Percentiles rank a stretch among this genome's conserved stretches.
Evolutionary conservation across 2,888 invertebrate species (phyloP).

Genomic region (Halictus ligatus): DNA sequence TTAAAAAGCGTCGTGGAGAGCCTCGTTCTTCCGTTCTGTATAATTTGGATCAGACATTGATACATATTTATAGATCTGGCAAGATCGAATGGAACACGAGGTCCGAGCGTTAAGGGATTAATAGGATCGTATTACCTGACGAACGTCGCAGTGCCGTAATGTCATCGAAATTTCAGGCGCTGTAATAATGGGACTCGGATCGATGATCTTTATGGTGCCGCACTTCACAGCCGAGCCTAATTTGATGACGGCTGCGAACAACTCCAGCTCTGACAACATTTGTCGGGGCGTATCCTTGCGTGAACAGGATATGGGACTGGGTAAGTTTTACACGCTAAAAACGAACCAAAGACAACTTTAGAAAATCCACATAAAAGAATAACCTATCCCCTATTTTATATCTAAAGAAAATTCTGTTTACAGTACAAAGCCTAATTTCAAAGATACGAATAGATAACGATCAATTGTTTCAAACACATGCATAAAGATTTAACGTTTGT

Average conservation of each 20-base stretch:
- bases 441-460: not conserved
- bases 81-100: conserved; percentile 6
- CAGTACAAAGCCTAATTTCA: not conserved
- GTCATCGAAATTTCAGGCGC: conserved; percentile 86
- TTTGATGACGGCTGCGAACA: conserved; percentile 88
- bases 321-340: conserved; percentile 66
- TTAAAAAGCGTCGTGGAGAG: not conserved
- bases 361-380: not conserved
- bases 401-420: too few species aligned
- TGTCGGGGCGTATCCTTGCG: conserved; percentile 90
- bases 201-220: conserved; percentile 96
- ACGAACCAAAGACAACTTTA: not conserved
- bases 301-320: conserved; percentile 91
- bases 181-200: conserved; percentile 96
- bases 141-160: conserved; percentile 12
- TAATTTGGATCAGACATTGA: conserved; percentile 5
- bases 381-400: too few species aligned
- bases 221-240: conserved; percentile 95
- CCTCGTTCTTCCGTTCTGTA: not conserved
- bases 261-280: conserved; percentile 91
- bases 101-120: conserved; percentile 3
- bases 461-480: too few species aligned
- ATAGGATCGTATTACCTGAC: not conserved
- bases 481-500: not conserved
- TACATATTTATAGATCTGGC: conserved; percentile 26